A percentile compares a stretch with the other conserved stretches of the same genome.
Evolutionary conservation across 2,113 vertebrate species (phyloP).

Genomic region (Brachyhypopomus occidentalis): DNA sequence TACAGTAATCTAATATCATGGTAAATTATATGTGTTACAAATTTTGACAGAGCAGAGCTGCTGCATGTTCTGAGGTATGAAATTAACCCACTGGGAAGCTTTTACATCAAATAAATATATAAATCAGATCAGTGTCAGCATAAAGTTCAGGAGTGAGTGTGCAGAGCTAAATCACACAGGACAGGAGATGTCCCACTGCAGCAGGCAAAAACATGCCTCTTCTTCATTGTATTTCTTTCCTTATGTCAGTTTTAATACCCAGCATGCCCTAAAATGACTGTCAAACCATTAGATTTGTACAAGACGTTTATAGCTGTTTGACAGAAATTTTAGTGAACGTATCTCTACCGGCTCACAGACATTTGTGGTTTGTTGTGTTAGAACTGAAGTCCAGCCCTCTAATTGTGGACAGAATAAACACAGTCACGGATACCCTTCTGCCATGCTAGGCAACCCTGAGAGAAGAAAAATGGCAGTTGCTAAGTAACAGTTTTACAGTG

Average conservation of each 20-base stretch:
- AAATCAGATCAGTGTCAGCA: too few species aligned
- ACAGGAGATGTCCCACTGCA: too few species aligned
- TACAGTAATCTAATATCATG: too few species aligned
- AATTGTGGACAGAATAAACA: constrained; percentile 45
- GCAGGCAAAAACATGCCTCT: too few species aligned
- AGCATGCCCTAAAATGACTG: neutral
- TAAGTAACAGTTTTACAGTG: constrained; percentile 61
- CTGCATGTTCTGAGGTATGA: too few species aligned
- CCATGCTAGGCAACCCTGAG: constrained; percentile 37
- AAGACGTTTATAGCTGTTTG: constrained; percentile 2
- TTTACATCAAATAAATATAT: too few species aligned
- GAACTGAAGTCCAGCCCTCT: constrained; percentile 7
- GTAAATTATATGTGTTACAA: too few species aligned
- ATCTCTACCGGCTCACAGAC: neutral
- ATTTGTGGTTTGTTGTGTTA: constrained; percentile 22
- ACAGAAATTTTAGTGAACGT: constrained; percentile 8
- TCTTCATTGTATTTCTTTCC: too few species aligned
- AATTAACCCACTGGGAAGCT: too few species aligned
- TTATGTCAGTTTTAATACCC: neutral
- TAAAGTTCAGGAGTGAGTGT: too few species aligned
- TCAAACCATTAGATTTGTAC: neutral
- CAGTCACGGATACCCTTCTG: constrained; percentile 20
- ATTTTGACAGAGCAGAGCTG: too few species aligned
- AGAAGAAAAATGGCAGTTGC: constrained; percentile 57
- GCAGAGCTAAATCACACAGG: too few species aligned